Base-by-base conservation (phyloP, 2,797 vertebrate genomes). In the Numenius phaeopus region DNA sequence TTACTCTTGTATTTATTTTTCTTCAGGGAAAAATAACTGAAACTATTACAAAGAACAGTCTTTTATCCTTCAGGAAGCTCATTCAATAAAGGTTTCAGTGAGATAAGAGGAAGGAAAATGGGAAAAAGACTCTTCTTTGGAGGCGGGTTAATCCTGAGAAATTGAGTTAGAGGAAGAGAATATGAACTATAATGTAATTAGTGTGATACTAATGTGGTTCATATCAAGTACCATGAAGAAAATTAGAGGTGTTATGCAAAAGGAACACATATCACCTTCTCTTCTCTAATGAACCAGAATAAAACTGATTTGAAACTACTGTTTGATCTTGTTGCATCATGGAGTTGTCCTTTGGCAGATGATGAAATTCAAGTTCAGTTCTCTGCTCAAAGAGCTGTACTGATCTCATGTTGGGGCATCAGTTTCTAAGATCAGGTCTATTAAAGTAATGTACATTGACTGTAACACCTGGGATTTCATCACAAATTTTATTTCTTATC, bases 221-320 rank as follows among this genome's bases (percentile, higher is more conserved):
- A 85, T 3, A 62, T 95, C 97, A 97, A 85, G 46, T 87, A 73
- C 27, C 40, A 96, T 89, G 91, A 96, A 92, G 94, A 91, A 96
- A 95, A 96, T 97, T 77, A 77, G 75, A 95, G n/a, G 10, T 96
- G 65, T 65, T 96, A 75, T 87, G 58, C 37, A 69, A 91, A 91
- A 96, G 47, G 32, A 96, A 86, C 62, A 94, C 57, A 40, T 50
- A 85, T 30, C 24, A n/a, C 46, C 37, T 71, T 62, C 30, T 32
- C 7, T 86, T 83, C 24, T 32, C 10, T 62, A 55, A 32, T 8
- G 10, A 73, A 83, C 1, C 2, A 39, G 29, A 44, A 42, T 16
- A 81, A 88, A 40, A 82, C 82, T 82, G 1, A 50, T 59, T 73
- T 46, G 8, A 90, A 96, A 64, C 19, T 67, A 29, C 26, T 27